Base-by-base conservation (phyloP, 2,797 vertebrate genomes). In the Fundulus diaphanus region DNA sequence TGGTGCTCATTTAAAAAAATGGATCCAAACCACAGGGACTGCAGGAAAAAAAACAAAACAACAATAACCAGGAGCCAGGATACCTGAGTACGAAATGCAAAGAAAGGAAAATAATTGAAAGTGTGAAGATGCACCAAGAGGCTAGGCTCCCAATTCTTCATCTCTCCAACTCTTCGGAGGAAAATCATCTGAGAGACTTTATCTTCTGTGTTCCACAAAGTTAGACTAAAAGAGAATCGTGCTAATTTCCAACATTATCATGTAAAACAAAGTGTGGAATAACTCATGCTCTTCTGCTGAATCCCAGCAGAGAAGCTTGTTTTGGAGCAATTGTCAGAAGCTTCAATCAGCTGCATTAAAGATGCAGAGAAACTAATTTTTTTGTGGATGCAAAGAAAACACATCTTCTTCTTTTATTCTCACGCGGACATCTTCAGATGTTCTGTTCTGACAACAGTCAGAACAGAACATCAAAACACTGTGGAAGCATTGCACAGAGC, bases 391-490 rank as follows among this genome's bases (percentile, higher is more conserved):
- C 18, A 18, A 6, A 37, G n/a, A 22, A 54, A 71, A 71, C 3
- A 40, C 8, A 18, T 42, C 9, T 7, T 54, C 35, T 40, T 56
- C n/a, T 35, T 35, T 4, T 37, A 5, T 51, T 20, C 70, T 71
- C 35, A 22, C 4, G 12, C 8, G 29, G 24, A 56, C 7, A 6
- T 57, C 35, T 71, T 71, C 52, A 35, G 31, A 35, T 51, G 18
- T 69, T 69, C 46, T 52, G 68, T 51, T 69, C 44, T 49, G n/a
- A 49, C 48, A 51, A 35, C 68, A 69, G n/a, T n/a, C n/a, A n/a
- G n/a, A n/a, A n/a, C n/a, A n/a, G n/a, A 51, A 35, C 68, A 69
- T 37, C 20, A 40, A 63, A 63, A 42, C 61, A 15, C 52, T 54
- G 46, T 48, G 24, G 9, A 42, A 33, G 24, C 20, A 1, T 5